Conservation (phyloP, 1,140 invertebrate species). For the Drosophila nebulosa region DNA sequence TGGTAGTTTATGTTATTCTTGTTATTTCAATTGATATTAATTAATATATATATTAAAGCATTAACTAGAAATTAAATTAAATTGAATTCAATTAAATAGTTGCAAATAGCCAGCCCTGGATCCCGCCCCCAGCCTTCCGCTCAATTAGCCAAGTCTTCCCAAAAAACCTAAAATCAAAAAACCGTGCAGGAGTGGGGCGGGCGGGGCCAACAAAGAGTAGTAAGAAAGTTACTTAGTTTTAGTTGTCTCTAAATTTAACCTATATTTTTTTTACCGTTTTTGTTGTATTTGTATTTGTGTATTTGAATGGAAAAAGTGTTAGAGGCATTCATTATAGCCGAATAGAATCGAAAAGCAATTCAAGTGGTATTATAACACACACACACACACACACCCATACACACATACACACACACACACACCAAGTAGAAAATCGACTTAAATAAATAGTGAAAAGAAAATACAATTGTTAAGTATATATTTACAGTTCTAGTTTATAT, state of each 20-base stretch:
- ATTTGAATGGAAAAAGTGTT: background rate
- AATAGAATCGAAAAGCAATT: constrained; percentile 65
- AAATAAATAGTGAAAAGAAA: background rate
- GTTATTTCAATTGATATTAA: constrained; percentile 24
- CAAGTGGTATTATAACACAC: constrained; percentile 62
- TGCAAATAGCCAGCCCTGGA: background rate
- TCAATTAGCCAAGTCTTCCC: constrained; percentile 7
- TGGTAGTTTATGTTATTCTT: constrained; percentile 19
- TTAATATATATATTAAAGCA: background rate
- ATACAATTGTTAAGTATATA: background rate
- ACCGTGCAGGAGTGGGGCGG: background rate
- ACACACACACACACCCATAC: constrained; percentile 21
- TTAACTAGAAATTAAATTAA: background rate
- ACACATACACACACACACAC: constrained; percentile 22
- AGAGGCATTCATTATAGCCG: background rate
- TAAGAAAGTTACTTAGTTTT: constrained; percentile 56
- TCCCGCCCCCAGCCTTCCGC: constrained; percentile 1
- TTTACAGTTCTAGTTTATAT: background rate
- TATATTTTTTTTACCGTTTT: constrained; percentile 27
- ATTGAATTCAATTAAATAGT: background rate
- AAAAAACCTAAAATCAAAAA: constrained; percentile 27
- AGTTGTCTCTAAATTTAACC: constrained; percentile 19
- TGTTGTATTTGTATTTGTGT: background rate
- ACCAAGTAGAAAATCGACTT: background rate
- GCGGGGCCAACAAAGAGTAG: background rate